A percentile compares a stretch with the other conserved stretches of the same genome.
These are phyloP conservation scores for Gallinago jamesoni DNA, from an alignment of 2,113 vertebrate genomes.

Conservation along the genomic window DNA sequence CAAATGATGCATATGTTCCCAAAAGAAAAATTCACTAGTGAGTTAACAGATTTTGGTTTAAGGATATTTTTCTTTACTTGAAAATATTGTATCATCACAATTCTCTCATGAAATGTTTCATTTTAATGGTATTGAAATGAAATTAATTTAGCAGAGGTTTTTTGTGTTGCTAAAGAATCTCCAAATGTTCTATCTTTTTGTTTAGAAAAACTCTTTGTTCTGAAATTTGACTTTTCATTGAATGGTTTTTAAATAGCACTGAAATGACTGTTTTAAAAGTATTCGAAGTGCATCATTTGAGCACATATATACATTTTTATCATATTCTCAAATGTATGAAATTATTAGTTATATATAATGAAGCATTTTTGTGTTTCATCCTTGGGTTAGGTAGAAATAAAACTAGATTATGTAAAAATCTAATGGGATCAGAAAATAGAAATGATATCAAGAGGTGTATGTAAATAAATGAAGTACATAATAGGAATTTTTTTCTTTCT, in stretches of 20 bases:
- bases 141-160: fast-evolving
- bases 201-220: not conserved
- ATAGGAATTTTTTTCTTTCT: not conserved
- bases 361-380: not conserved
- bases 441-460: not conserved
- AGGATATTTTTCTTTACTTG: not conserved
- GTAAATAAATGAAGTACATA: not conserved
- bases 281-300: not conserved
- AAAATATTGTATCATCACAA: not conserved
- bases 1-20: not conserved
- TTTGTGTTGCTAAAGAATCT: not conserved
- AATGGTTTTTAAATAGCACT: not conserved
- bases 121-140: not conserved
- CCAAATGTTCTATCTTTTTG: not conserved
- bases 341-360: not conserved
- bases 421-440: not conserved
- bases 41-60: not conserved
- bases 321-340: not conserved
- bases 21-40: not conserved
- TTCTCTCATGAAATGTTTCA: not conserved
- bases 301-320: not conserved
- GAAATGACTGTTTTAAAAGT: not conserved
- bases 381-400: not conserved
- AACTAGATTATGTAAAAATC: not conserved
- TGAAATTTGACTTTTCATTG: not conserved